phyloP scores from a whole-genome alignment of 2,888 invertebrate genomes.

The Drosophila kanekoi region DNA sequence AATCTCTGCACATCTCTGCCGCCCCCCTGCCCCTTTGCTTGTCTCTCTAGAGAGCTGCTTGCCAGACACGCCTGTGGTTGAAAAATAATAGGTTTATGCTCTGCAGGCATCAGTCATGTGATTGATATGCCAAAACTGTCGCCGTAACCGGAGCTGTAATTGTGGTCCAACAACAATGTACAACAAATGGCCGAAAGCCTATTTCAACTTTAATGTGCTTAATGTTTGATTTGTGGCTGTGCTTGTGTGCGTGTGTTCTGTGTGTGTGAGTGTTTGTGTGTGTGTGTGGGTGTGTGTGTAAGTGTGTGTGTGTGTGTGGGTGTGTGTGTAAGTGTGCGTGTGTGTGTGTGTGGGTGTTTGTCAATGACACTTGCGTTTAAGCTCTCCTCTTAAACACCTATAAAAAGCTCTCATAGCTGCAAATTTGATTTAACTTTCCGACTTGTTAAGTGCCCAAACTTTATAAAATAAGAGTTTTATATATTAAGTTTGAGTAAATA shows the following conservation, averaged over 20 bases:
- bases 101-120: conserved; percentile 59
- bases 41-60: not conserved
- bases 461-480: not conserved
- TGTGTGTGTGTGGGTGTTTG: not conserved
- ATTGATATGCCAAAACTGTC: conserved; percentile 74
- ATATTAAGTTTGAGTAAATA: conserved; percentile 16
- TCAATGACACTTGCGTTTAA: conserved; percentile 4
- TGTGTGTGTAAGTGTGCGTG: not conserved
- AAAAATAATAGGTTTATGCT: conserved; percentile 72
- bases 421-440: conserved; percentile 4
- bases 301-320: too few relatives aligned
- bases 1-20: conserved; percentile 7
- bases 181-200: conserved; percentile 38
- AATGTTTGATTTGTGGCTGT: conserved; percentile 38
- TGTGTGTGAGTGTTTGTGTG: not conserved
- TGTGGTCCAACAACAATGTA: conserved; percentile 30
- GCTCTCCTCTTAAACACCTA: conserved; percentile 7
- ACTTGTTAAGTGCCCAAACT: not conserved
- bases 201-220: conserved; percentile 58
- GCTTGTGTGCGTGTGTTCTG: not conserved
- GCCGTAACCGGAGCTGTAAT: conserved; percentile 46
- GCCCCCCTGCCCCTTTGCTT: not conserved
- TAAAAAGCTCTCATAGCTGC: not conserved
- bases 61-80: conserved; percentile 37
- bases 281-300: too few relatives aligned